Base-by-base conservation (phyloP, 2,797 vertebrate genomes). In the Momotus momota region DNA sequence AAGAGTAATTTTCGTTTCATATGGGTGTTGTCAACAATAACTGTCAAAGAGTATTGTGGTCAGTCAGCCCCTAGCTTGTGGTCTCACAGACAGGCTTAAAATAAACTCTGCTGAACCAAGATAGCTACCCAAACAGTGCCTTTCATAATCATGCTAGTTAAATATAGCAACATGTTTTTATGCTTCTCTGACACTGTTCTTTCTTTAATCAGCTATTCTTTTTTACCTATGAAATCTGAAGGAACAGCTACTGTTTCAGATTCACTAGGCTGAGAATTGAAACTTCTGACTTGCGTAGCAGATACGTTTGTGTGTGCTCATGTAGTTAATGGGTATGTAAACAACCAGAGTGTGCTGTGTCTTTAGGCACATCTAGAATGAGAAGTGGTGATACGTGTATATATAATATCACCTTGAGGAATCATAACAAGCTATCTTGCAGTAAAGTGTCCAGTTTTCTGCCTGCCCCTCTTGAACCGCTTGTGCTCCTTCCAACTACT, bases 11-110 rank as follows among this genome's bases (percentile, higher is more conserved):
- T 93, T 86, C 2, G 1, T 92, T 96, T 96, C 60, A 2, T 97
- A 96, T 96, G 83, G 96, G 93, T 96, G 94, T 93, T 97, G 95
- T 97, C 94, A 94, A 94, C 81, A 95, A 86, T 96, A 97, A 93
- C 84, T 93, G 87, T 92, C 93, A 95, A 96, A 87, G 88, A 93
- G 75, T 62, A 70, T 88, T 94, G 92, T 91, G 95, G 82, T 91
- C 83, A 91, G 81, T 86, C 86, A 94, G n/a, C 96, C 93, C 81
- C 81, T 86, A 86, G 54, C 86, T 92, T 97, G 97, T 89, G 96
- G 94, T 94, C 69, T 93, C 65, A 69, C 54, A 87, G 66, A 84
- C 33, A 83, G 60, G 81, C 93, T 92, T 95, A 95, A 97, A 97
- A 97, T 97, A 96, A 93, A 82, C 77, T 77, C 38, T 58, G 40